These are phyloP conservation scores for Aphelenchoides fujianensis DNA, from an alignment of 1,140 invertebrate genomes.

Conservation along the genomic window DNA sequence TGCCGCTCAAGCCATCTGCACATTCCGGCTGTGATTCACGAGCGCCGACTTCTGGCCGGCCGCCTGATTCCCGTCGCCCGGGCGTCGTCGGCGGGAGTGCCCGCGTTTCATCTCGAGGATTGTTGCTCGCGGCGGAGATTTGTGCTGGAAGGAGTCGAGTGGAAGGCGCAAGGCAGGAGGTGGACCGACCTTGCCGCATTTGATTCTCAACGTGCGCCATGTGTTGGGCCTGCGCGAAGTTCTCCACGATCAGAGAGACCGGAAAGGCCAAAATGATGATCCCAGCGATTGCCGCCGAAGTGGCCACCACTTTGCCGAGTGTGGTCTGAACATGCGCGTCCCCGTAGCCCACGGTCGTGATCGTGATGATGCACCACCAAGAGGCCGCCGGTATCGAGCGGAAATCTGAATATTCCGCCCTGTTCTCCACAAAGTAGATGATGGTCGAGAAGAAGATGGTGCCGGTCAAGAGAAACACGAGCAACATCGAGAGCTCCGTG, in stretches of 20 bases:
- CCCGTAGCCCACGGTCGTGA: conserved; percentile 76
- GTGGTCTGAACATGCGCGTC: conserved; percentile 93
- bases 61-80: conserved; percentile 14
- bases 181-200: conserved; percentile 35
- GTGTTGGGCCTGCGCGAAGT: conserved; percentile 74
- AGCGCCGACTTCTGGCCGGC: no score
- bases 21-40: no score
- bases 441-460: conserved; percentile 91
- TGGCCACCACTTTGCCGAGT: conserved; percentile 95
- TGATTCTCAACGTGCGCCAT: conserved; percentile 54
- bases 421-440: no score
- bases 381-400: conserved; percentile 97
- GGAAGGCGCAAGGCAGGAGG: neutral
- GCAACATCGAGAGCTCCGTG: conserved; percentile 94
- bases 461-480: conserved; percentile 98
- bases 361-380: conserved; percentile 75
- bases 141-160: conserved; percentile 39
- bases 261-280: conserved; percentile 99
- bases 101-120: conserved; percentile 52
- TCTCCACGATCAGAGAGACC: conserved; percentile 99
- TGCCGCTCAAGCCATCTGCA: no score
- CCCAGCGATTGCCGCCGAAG: conserved; percentile 98
- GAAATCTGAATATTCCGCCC: conserved; percentile 91
- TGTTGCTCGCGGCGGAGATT: conserved; percentile 57
- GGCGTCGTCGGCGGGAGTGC: conserved; percentile 40